A percentile compares a stretch with the other conserved stretches of the same genome.
phyloP scores from a whole-genome alignment of 2,113 vertebrate species.

The Craseonycteris thonglongyai region DNA sequence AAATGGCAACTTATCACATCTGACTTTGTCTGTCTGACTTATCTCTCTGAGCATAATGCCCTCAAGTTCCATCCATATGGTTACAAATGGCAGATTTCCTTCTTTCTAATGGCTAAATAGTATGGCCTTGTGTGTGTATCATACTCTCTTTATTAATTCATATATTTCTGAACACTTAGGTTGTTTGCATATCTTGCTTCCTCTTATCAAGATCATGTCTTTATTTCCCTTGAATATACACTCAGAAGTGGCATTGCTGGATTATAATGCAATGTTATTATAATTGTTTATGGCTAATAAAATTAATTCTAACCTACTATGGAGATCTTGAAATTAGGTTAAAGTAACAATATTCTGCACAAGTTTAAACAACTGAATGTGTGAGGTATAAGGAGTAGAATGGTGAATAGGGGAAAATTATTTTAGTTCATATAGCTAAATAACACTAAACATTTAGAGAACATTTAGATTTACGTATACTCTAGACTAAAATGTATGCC shows the following conservation, averaged over 20 bases:
- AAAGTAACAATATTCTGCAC: background rate
- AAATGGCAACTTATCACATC: background rate
- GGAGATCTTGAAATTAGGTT: background rate
- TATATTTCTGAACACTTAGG: background rate
- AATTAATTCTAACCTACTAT: background rate
- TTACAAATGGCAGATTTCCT: background rate
- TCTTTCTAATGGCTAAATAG: background rate
- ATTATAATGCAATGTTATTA: background rate
- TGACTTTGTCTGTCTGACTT: background rate
- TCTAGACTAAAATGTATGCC: background rate
- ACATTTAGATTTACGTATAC: background rate
- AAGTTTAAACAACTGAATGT: too few relatives aligned
- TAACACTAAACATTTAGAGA: background rate
- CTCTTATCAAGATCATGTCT: background rate
- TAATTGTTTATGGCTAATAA: background rate
- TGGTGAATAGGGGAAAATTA: too few relatives aligned
- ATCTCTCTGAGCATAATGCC: background rate
- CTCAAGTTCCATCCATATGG: background rate
- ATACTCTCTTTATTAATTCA: background rate
- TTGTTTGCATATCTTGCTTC: too few relatives aligned
- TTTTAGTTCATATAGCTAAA: background rate
- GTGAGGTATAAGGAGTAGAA: too few relatives aligned
- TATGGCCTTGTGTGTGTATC: background rate
- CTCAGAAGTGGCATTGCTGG: background rate
- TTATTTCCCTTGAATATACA: background rate